Conservation (phyloP, 1,140 invertebrate species). For the Drosophila kepulauana region DNA sequence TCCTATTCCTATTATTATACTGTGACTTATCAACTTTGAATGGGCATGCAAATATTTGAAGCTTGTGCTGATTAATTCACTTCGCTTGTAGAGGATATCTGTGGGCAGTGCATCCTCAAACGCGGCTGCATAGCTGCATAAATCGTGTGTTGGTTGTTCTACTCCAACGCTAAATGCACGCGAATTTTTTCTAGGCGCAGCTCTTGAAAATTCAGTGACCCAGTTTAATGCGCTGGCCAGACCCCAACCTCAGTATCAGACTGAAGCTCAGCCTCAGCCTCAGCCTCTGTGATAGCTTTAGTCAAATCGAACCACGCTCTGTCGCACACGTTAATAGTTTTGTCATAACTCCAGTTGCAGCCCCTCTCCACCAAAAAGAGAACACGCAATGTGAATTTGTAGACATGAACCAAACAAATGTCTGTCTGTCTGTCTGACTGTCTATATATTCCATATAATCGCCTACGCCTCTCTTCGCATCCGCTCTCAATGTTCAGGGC, state of each 20-base stretch:
- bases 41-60: not conserved
- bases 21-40: no score
- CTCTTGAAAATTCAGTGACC: slow-evolving; percentile 79
- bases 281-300: not conserved
- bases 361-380: slow-evolving; percentile 13
- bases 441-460: not conserved
- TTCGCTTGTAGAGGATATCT: not conserved
- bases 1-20: no score
- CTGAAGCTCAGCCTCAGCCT: not conserved
- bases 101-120: not conserved
- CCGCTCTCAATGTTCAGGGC: not conserved
- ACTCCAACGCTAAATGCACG: slow-evolving; percentile 37
- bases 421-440: not conserved
- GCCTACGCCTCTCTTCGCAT: not conserved
- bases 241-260: not conserved
- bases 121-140: no score
- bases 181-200: slow-evolving; percentile 73
- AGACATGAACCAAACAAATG: slow-evolving; percentile 47
- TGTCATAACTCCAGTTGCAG: slow-evolving; percentile 52
- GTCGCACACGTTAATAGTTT: slow-evolving; percentile 76
- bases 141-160: slow-evolving; percentile 6
- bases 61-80: not conserved
- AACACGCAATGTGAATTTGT: slow-evolving; percentile 67
- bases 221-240: slow-evolving; percentile 53
- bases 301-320: slow-evolving; percentile 55